Percentiles rank a stretch among this genome's conserved stretches.
These are phyloP conservation scores for Xiphorhynchus elegans DNA, from an alignment of 2,113 vertebrate genomes.

Conservation along the genomic window DNA sequence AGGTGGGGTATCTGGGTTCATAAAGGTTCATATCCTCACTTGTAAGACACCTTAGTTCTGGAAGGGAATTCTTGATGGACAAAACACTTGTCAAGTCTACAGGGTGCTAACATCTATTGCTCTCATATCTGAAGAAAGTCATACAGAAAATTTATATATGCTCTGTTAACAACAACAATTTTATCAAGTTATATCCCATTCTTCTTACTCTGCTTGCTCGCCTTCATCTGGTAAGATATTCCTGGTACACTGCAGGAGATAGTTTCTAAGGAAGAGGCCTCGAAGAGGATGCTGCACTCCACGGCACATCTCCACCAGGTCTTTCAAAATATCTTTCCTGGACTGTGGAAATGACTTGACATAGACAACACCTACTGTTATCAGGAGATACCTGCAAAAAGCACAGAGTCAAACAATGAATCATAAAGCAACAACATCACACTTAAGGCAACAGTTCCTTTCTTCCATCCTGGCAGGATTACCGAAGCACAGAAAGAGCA, in stretches of 20 bases:
- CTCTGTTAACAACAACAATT: not conserved
- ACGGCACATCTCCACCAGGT: constrained; percentile 99
- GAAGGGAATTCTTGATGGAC: not conserved
- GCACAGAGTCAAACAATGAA: not conserved
- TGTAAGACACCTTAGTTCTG: not conserved
- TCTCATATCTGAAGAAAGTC: not conserved
- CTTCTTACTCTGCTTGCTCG: constrained; percentile 90
- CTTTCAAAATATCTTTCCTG: constrained; percentile 97
- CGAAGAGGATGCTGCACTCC: constrained; percentile 97
- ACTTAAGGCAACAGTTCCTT: not conserved
- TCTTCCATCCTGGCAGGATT: not conserved
- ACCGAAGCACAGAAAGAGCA: not conserved
- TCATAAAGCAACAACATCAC: not conserved
- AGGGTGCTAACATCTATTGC: not conserved
- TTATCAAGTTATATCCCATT: not conserved
- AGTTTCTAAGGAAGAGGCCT: constrained; percentile 96
- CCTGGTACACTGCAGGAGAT: constrained; percentile 95
- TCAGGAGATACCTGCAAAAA: constrained; percentile 88
- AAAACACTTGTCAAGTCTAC: not conserved
- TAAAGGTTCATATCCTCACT: not conserved
- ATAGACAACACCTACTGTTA: constrained; percentile 98
- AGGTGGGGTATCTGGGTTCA: not conserved
- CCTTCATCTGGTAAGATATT: constrained; percentile 98
- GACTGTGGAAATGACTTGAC: constrained; percentile 99
- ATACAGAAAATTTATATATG: not conserved